Evolutionary conservation across 1,140 invertebrate species (phyloP).

Genomic region (Drosophila micromelanica): DNA sequence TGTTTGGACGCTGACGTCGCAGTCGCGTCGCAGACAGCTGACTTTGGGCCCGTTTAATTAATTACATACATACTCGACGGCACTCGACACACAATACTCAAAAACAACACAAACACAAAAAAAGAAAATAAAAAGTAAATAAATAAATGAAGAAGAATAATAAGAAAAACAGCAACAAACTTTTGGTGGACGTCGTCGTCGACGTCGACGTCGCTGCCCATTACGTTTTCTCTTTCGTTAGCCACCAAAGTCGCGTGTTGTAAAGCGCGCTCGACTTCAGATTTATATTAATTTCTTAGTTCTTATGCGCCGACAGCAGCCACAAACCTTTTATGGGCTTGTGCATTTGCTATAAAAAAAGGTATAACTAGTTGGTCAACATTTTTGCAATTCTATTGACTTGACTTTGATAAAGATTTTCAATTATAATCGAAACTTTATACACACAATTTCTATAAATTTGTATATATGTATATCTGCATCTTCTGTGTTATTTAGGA

Average conservation of each 20-base stretch:
- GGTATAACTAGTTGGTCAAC: conserved; percentile 1
- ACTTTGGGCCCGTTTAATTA: conserved; percentile 77
- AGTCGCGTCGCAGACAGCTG: conserved; percentile 58
- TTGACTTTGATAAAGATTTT: background rate
- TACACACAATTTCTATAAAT: too few species aligned
- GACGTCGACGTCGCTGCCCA: conserved; percentile 57
- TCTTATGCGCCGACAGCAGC: conserved; percentile 28
- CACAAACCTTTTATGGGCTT: conserved; percentile 27
- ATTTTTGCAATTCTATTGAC: conserved; percentile 9
- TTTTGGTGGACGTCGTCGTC: conserved; percentile 56
- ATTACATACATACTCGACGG: conserved; percentile 63
- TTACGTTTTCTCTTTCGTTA: conserved; percentile 76
- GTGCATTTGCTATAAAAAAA: conserved; percentile 10
- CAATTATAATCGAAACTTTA: too few species aligned
- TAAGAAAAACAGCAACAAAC: conserved; percentile 61
- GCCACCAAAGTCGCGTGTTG: conserved; percentile 52
- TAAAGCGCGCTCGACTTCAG: conserved; percentile 27
- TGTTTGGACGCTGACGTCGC: conserved; percentile 51
- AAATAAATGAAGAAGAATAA: conserved; percentile 45
- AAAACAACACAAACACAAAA: conserved; percentile 10
- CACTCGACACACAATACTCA: conserved; percentile 14
- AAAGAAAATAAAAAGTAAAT: conserved; percentile 36
- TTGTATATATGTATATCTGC: too few species aligned
- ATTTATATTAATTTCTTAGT: conserved; percentile 60
- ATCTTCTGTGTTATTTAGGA: too few species aligned